Evolutionary conservation across 2,113 vertebrate species (phyloP).

Genomic region (Hylia prasina): DNA sequence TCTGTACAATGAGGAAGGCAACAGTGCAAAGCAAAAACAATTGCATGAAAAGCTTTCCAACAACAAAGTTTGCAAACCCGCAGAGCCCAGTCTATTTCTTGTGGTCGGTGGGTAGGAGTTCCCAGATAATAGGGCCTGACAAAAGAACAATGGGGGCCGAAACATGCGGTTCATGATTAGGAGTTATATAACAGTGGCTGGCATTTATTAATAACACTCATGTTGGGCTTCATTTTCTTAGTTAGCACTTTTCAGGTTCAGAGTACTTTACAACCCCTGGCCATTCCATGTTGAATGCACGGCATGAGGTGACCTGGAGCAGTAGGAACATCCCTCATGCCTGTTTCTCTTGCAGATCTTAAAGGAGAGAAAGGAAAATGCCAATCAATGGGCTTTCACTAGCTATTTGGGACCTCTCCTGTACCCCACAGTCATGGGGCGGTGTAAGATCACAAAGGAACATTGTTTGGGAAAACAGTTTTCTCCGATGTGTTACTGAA

Average conservation of each 20-base stretch:
- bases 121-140: slow-evolving; percentile 60
- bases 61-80: slow-evolving; percentile 61
- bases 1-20: slow-evolving; percentile 52
- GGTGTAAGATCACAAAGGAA: not conserved
- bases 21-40: slow-evolving; percentile 35
- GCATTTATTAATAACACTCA: slow-evolving; percentile 50
- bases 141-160: slow-evolving; percentile 49
- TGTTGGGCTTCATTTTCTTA: slow-evolving; percentile 20
- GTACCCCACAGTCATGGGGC: not conserved
- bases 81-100: slow-evolving; percentile 58
- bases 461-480: not conserved
- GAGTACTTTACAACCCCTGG: slow-evolving; percentile 11
- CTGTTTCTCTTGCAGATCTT: not conserved
- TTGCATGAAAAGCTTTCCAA: slow-evolving; percentile 62
- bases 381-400: not conserved
- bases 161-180: slow-evolving; percentile 21
- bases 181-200: slow-evolving; percentile 46
- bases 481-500: not conserved
- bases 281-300: not conserved
- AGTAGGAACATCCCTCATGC: not conserved
- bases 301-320: not conserved
- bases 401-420: not conserved
- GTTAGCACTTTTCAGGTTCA: slow-evolving; percentile 66
- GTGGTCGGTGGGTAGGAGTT: slow-evolving; percentile 56
- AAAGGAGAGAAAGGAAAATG: not conserved